Conservation (phyloP, 2,797 vertebrate species). For the Melanitta fusca region DNA sequence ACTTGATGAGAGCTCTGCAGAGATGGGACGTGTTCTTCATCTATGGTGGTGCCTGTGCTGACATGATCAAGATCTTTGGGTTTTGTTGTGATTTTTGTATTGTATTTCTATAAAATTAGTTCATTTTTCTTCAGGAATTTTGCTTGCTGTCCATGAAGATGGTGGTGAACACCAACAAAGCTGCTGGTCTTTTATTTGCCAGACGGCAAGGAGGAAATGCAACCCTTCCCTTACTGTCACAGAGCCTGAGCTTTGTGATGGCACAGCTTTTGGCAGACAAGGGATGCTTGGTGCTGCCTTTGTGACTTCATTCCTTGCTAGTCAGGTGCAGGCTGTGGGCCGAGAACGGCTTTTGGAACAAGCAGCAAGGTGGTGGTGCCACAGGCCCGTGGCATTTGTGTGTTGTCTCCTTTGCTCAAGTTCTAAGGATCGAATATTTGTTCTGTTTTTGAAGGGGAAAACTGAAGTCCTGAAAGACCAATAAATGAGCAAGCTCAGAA, state of each 20-base stretch:
- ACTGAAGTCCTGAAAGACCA: background rate
- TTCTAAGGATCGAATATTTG: background rate
- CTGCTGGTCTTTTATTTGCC: background rate
- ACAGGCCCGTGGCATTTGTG: accelerated
- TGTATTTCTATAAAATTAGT: background rate
- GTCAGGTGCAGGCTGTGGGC: background rate
- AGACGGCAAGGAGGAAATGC: background rate
- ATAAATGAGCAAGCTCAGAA: background rate
- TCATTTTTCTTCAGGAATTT: background rate
- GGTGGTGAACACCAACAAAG: background rate
- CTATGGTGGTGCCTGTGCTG: accelerated
- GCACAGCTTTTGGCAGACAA: background rate
- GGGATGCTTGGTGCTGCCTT: background rate
- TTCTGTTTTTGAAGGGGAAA: background rate
- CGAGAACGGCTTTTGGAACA: background rate
- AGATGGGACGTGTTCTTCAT: accelerated
- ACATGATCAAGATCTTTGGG: accelerated
- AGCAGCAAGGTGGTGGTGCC: background rate
- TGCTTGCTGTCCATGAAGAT: background rate
- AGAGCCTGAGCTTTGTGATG: background rate
- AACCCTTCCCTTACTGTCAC: accelerated
- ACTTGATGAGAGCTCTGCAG: accelerated
- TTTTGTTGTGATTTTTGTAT: background rate
- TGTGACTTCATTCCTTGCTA: accelerated
- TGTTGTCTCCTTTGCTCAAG: background rate